Conservation (phyloP, 2,113 vertebrate species). For the Ifrita kowaldi region DNA sequence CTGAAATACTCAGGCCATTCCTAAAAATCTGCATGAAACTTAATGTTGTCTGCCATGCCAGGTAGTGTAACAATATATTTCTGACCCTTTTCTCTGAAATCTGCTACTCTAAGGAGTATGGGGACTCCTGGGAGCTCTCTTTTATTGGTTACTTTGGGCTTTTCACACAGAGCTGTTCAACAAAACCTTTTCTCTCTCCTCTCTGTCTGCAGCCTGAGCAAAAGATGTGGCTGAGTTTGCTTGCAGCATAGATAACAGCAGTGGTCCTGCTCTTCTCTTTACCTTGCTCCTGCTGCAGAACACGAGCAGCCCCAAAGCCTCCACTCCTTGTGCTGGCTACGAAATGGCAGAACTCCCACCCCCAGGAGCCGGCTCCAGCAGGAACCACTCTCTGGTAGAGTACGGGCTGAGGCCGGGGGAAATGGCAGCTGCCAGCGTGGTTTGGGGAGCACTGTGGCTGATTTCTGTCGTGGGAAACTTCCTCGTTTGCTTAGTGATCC, state of each 20-base stretch:
- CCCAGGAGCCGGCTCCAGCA: background rate
- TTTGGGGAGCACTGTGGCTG: constrained; percentile 82
- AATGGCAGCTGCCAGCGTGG: constrained; percentile 72
- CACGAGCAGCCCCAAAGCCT: constrained; percentile 61
- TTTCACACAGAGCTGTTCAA: background rate
- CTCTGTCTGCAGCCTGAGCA: constrained; percentile 32
- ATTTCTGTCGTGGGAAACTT: constrained; percentile 86
- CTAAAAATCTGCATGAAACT: background rate
- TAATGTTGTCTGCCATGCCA: background rate
- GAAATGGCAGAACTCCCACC: background rate
- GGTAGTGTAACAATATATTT: background rate
- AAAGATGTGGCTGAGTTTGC: constrained; percentile 58
- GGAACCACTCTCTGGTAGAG: constrained; percentile 59
- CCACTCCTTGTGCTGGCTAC: background rate
- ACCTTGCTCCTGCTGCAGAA: constrained; percentile 72
- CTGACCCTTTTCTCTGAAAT: background rate
- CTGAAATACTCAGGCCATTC: background rate
- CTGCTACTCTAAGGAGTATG: background rate
- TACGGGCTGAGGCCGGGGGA: constrained; percentile 71
- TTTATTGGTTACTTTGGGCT: background rate
- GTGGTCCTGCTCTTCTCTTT: constrained; percentile 43
- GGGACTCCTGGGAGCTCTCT: background rate
- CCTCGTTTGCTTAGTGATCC: constrained; percentile 89
- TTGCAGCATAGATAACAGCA: constrained; percentile 61
- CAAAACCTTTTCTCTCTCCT: constrained; percentile 13